phyloP scores from a whole-genome alignment of 2,113 vertebrate genomes.

The Pogonocichla stellata region DNA sequence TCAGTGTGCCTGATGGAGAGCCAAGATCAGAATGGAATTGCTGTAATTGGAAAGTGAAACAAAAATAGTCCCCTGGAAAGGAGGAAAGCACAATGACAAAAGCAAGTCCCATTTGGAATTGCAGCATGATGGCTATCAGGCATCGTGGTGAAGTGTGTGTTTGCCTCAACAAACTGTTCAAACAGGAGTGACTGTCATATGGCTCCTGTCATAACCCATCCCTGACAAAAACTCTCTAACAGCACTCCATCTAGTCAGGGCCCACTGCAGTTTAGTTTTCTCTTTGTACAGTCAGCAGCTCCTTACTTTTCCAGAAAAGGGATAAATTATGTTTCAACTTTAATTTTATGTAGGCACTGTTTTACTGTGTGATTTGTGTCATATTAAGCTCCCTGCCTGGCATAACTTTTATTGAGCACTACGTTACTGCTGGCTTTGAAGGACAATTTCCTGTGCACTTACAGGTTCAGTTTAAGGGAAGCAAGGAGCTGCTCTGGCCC shows the following conservation, averaged over 20 bases:
- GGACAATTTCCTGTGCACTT: not conserved
- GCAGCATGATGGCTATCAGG: not conserved
- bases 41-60: slow-evolving; percentile 32
- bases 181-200: slow-evolving; percentile 3
- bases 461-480: not conserved
- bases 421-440: not conserved
- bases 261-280: not conserved
- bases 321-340: not conserved
- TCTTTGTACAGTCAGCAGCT: not conserved
- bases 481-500: not conserved
- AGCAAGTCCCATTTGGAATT: not conserved
- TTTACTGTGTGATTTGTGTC: not conserved
- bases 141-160: not conserved
- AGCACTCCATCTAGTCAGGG: not conserved
- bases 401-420: not conserved
- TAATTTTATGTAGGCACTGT: not conserved
- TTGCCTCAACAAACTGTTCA: slow-evolving; percentile 4
- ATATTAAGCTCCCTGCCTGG: not conserved
- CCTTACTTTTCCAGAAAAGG: not conserved
- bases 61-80: slow-evolving; percentile 28
- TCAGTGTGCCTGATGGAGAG: slow-evolving; percentile 31
- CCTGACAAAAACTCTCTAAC: not conserved
- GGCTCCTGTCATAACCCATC: not conserved
- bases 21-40: slow-evolving; percentile 17
- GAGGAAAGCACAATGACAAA: not conserved